Base-by-base conservation (phyloP, 2,888 invertebrate species). In the Eristalis arbustorum region DNA sequence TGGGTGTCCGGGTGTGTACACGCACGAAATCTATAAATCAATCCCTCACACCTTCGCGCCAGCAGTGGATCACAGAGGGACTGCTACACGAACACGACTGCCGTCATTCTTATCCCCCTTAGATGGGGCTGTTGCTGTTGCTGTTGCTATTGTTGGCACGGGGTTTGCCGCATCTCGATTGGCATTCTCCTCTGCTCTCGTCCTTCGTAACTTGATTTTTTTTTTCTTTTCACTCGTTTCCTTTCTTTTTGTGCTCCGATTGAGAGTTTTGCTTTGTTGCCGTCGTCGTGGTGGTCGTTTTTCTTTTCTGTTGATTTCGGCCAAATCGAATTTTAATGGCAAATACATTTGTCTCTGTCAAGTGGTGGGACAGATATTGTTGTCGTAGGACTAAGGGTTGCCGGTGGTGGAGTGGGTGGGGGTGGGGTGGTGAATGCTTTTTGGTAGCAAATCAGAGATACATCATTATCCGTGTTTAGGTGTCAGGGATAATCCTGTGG, bases 301-400 rank as follows among this genome's bases (percentile, higher is more conserved):
- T 56, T 18, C 22, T 57, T 61, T 31, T 75, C 59, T 82, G 68
- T 77, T 78, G 73, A 78, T 78, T 83, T 78, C 66, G 61, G 71
- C 84, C 78, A 87, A 87, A 87, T 87, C 87, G 87, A 87, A 87
- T 87, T 87, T 87, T 87, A 87, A 87, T 87, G 83, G 78, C 87
- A 87, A 87, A 87, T 83, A 87, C 87, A 87, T 87, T 87, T 87
- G 83, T 87, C 87, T 87, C 74, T 87, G 87, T 87, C 87, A 87
- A 78, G 71, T 78, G 18, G 31, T 87, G 49, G 83, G 83, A 87
- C 87, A 87, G 31, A 31, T 78, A 87, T 87, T 87, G 87, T 83
- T 87, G 82, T 74, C 74, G 77, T 77, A 73, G 68, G 69, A 77
- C 49, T 8, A 49, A 49, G 49, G 49, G 49, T 49, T 49, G 13